A percentile compares a stretch with the other conserved stretches of the same genome.
phyloP scores from a whole-genome alignment of 2,113 vertebrate genomes.

The Aptenodytes patagonicus region DNA sequence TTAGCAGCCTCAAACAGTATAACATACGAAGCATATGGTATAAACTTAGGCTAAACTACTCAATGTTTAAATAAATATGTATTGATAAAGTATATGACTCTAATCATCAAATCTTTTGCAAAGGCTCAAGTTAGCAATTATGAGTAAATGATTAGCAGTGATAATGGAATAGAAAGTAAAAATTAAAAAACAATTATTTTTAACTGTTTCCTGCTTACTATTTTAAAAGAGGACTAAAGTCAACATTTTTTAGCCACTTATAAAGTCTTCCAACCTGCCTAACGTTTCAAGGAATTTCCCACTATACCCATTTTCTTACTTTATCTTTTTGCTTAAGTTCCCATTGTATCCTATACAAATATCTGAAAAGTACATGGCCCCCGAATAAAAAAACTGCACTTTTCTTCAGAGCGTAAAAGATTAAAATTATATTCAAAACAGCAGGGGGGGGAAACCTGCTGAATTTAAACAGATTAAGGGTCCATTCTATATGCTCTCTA shows the following conservation, averaged over 20 bases:
- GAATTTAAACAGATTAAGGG: slow-evolving; percentile 17
- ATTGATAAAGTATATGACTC: not conserved
- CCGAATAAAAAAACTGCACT: not conserved
- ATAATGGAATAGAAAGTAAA: not conserved
- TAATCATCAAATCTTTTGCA: not conserved
- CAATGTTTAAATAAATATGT: not conserved
- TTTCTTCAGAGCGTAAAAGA: slow-evolving; percentile 24
- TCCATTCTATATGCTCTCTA: not conserved
- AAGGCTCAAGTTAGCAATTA: not conserved
- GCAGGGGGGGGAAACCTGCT: not conserved
- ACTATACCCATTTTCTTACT: not conserved
- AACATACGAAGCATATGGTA: not conserved
- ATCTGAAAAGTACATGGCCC: not conserved
- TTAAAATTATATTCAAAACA: not conserved
- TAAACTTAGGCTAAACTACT: not conserved
- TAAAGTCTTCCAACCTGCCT: not conserved
- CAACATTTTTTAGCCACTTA: not conserved
- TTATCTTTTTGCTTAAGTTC: not conserved
- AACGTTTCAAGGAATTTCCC: not conserved
- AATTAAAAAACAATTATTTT: not conserved
- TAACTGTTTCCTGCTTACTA: not conserved
- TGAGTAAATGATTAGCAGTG: not conserved
- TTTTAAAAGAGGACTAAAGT: not conserved
- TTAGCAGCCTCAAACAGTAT: not conserved
- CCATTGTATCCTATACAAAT: not conserved